These are phyloP conservation scores for Nothobranchius furzeri DNA, from an alignment of 2,113 vertebrate species.

Conservation along the genomic window DNA sequence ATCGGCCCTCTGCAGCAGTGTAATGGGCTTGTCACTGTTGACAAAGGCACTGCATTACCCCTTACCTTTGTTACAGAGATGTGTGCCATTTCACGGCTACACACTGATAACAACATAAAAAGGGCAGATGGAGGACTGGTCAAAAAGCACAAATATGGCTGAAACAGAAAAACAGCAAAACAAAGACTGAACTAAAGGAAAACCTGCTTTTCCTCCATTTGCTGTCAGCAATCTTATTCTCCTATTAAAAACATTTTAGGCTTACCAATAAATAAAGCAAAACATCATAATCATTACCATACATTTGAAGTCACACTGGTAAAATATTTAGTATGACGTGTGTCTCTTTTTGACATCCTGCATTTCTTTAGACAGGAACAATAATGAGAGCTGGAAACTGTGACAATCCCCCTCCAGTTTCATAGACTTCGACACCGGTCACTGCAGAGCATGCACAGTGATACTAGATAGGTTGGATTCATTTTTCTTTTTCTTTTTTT, in stretches of 20 bases:
- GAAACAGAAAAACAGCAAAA: too few relatives aligned
- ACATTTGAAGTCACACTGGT: too few relatives aligned
- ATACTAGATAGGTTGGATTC: conserved; percentile 66
- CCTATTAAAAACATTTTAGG: too few relatives aligned
- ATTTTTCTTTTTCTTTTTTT: conserved; percentile 55
- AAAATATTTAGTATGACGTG: too few relatives aligned
- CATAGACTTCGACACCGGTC: conserved; percentile 58
- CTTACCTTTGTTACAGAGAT: conserved; percentile 51
- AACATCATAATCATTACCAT: too few relatives aligned
- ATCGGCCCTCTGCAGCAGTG: conserved; percentile 49
- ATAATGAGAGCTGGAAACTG: conserved; percentile 60
- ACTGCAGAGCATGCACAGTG: conserved; percentile 34
- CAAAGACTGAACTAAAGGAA: too few relatives aligned
- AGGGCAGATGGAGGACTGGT: too few relatives aligned
- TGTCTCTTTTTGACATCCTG: too few relatives aligned
- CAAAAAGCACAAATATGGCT: too few relatives aligned
- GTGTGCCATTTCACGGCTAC: conserved; percentile 40
- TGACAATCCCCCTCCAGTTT: conserved; percentile 73
- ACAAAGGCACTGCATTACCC: conserved; percentile 51
- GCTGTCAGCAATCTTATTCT: too few relatives aligned
- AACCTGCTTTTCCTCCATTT: too few relatives aligned
- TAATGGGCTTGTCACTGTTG: conserved; percentile 54
- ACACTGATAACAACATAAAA: conserved; percentile 38
- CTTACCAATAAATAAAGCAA: too few relatives aligned
- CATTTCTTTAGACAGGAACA: conserved; percentile 47